phyloP scores from a whole-genome alignment of 2,888 invertebrate genomes.

The Adelognathus sp. region DNA sequence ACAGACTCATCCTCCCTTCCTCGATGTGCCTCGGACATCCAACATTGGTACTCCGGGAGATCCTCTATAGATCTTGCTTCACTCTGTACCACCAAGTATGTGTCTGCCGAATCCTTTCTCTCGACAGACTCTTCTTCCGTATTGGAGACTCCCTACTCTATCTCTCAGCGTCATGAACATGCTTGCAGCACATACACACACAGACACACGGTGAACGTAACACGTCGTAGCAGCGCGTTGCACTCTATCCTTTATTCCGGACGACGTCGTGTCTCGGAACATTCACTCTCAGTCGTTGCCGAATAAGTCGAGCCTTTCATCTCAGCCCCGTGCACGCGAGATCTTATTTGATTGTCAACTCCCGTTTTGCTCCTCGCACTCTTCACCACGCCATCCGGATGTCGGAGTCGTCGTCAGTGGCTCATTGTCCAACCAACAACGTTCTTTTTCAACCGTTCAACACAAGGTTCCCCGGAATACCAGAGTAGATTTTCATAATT shows the following conservation, averaged over 20 bases:
- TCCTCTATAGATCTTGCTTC: slow-evolving; percentile 13
- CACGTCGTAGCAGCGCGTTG: slow-evolving; percentile 12
- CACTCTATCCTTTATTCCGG: slow-evolving; percentile 26
- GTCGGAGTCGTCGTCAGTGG: slow-evolving; percentile 22
- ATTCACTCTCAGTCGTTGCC: background rate
- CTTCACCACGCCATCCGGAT: too few species aligned
- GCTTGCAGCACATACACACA: background rate
- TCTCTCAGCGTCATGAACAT: background rate
- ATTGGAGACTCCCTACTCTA: background rate
- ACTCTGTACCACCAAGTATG: slow-evolving; percentile 3
- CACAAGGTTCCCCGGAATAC: background rate
- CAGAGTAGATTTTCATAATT: background rate
- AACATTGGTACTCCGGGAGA: slow-evolving; percentile 33
- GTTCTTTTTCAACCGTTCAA: background rate
- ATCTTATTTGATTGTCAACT: slow-evolving; percentile 47
- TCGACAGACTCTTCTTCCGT: background rate
- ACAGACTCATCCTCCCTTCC: slow-evolving; percentile 14
- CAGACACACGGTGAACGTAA: background rate
- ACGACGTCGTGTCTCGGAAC: slow-evolving; percentile 11
- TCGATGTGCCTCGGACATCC: slow-evolving; percentile 42
- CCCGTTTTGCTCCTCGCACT: background rate
- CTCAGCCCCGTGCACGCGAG: background rate
- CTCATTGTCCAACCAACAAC: slow-evolving; percentile 4
- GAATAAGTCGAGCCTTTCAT: slow-evolving; percentile 43
- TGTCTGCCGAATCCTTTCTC: too few species aligned